These are phyloP conservation scores for Pheucticus melanocephalus DNA, from an alignment of 2,113 vertebrate species.

Conservation along the genomic window DNA sequence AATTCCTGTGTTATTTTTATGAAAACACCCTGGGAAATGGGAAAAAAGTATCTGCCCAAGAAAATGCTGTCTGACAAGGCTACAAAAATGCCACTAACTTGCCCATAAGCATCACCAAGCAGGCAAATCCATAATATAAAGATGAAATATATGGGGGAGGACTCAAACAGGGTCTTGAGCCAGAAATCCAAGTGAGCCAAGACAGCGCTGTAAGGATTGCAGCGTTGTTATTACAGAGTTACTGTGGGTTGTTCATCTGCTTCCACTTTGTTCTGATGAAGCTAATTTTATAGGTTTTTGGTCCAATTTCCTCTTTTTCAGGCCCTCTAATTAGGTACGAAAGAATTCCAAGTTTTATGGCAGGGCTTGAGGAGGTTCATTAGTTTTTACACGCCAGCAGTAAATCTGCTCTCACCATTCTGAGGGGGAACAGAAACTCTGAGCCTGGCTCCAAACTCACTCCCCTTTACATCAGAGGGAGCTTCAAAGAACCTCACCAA, in stretches of 20 bases:
- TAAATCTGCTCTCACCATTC: background rate
- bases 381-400: background rate
- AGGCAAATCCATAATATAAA: background rate
- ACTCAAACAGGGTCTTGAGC: background rate
- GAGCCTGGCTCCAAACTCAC: background rate
- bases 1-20: background rate
- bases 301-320: conserved; percentile 14
- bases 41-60: background rate
- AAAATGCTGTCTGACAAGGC: background rate
- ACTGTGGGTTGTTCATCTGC: background rate
- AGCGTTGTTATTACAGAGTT: background rate
- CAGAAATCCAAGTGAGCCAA: background rate
- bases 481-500: background rate
- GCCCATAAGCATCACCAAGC: background rate
- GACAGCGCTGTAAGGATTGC: background rate
- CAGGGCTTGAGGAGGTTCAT: background rate
- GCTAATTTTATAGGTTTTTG: background rate
- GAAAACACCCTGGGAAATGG: background rate
- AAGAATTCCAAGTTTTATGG: conserved; percentile 19
- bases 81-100: fast-evolving
- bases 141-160: background rate
- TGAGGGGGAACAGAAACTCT: background rate
- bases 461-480: background rate
- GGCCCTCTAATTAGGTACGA: background rate
- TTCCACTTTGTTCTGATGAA: conserved; percentile 2